These are phyloP conservation scores for Gambusia yucatana DNA, from an alignment of 2,797 vertebrate genomes.

Conservation along the genomic window DNA sequence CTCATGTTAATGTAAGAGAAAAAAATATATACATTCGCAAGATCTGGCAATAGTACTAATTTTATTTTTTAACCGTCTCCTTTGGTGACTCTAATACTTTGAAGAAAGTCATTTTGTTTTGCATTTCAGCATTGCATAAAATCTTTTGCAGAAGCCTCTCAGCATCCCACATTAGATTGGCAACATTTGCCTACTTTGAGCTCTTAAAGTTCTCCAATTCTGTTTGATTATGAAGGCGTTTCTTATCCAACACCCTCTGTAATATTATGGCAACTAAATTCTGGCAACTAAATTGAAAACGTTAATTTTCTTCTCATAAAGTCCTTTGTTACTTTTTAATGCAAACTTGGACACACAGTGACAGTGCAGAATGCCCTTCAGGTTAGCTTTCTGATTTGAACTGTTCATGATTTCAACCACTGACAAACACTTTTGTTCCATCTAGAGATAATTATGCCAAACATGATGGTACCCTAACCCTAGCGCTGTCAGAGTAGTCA, in stretches of 20 bases:
- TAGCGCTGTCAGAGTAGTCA: too few species aligned
- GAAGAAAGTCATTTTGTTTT: background rate
- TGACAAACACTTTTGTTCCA: background rate
- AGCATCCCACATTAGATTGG: background rate
- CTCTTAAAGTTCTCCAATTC: background rate
- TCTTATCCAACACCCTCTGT: background rate
- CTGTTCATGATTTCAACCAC: background rate
- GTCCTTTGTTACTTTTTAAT: background rate
- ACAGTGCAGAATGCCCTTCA: background rate
- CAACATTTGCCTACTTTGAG: background rate
- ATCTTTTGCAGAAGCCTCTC: background rate
- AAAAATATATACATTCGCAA: background rate
- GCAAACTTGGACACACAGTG: background rate
- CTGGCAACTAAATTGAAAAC: background rate
- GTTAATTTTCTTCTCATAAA: background rate
- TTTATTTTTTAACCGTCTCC: background rate
- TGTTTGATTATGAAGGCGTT: background rate
- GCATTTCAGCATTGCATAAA: background rate
- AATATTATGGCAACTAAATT: background rate
- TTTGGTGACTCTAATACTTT: background rate
- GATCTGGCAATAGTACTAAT: background rate
- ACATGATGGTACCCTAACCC: background rate
- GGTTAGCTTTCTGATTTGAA: background rate
- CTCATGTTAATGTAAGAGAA: background rate
- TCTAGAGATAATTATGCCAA: background rate